Percentiles rank a stretch among this genome's conserved stretches.
These are phyloP conservation scores for Montipora efflorescens DNA, from an alignment of 64 coral and sea anemone genomes.

Conservation along the genomic window DNA sequence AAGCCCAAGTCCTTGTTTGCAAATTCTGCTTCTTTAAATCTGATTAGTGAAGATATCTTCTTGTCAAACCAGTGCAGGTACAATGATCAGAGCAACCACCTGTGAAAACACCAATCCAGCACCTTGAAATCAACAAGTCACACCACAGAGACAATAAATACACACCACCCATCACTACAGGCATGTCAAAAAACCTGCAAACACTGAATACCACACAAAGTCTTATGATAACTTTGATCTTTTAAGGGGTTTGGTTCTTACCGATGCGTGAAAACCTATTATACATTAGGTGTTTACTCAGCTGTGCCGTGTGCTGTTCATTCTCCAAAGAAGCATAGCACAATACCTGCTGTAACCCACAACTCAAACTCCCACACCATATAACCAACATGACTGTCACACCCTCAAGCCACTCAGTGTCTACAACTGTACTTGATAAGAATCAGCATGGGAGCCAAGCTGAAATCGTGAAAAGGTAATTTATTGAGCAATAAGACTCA, in stretches of 20 bases:
- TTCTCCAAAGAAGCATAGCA: background rate
- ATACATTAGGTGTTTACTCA: background rate
- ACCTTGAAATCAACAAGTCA: background rate
- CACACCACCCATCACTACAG: background rate
- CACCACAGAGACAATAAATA: background rate
- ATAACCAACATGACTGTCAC: background rate
- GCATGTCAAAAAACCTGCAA: background rate
- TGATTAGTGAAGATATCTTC: slow-evolving; percentile 48
- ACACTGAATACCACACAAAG: background rate
- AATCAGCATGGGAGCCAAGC: background rate
- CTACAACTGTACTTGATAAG: background rate
- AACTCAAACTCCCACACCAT: background rate
- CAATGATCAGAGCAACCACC: slow-evolving; percentile 13
- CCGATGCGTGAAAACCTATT: background rate
- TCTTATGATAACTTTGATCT: background rate
- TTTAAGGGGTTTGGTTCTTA: background rate
- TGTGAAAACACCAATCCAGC: background rate
- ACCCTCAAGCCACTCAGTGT: background rate
- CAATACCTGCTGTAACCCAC: background rate
- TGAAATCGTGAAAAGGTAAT: too few species aligned
- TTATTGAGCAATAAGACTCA: too few species aligned
- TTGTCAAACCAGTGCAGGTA: slow-evolving; percentile 53
- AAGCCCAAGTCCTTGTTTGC: slow-evolving; percentile 41
- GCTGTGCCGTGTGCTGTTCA: background rate
- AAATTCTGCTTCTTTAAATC: slow-evolving; percentile 35